Evolutionary conservation across 2,888 invertebrate species (phyloP).

Genomic region (Torymus tubicola): DNA sequence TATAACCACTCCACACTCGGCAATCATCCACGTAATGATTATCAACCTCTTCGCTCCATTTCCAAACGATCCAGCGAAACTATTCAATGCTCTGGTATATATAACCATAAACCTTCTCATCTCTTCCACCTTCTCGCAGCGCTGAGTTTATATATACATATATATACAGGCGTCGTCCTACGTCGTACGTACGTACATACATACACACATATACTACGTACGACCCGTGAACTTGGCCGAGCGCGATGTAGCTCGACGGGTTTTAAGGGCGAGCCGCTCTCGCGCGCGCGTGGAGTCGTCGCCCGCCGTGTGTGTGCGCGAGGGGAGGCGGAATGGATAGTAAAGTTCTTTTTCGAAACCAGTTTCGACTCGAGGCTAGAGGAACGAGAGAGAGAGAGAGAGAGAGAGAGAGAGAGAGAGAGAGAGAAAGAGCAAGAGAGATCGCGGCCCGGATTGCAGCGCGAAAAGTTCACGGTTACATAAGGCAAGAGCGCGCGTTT

Average conservation of each 20-base stretch:
- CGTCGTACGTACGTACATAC: background rate
- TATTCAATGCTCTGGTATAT: no score
- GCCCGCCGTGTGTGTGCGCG: conserved; percentile 58
- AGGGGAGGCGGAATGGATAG: conserved; percentile 57
- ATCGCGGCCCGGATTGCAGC: conserved; percentile 48
- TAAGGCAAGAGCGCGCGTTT: conserved; percentile 36
- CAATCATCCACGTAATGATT: no score
- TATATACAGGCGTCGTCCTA: background rate
- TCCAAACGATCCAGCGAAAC: no score
- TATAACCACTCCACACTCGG: no score
- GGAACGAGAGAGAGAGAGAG: conserved; percentile 2
- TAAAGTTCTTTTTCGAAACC: conserved; percentile 60
- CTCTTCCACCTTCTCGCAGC: no score
- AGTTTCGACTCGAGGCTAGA: conserved; percentile 51
- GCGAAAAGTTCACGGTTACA: conserved; percentile 57
- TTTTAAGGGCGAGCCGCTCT: conserved; percentile 45
- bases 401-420: conserved; percentile 1
- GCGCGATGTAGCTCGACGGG: conserved; percentile 44
- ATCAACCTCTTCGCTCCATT: no score
- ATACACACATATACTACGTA: background rate
- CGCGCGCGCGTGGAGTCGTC: conserved; percentile 37
- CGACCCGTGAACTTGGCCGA: conserved; percentile 51
- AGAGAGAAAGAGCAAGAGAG: conserved; percentile 20
- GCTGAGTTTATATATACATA: no score
- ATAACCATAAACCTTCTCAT: no score